These are phyloP conservation scores for Rhodinocichla rosea DNA, from an alignment of 2,113 vertebrate species.

Conservation along the genomic window DNA sequence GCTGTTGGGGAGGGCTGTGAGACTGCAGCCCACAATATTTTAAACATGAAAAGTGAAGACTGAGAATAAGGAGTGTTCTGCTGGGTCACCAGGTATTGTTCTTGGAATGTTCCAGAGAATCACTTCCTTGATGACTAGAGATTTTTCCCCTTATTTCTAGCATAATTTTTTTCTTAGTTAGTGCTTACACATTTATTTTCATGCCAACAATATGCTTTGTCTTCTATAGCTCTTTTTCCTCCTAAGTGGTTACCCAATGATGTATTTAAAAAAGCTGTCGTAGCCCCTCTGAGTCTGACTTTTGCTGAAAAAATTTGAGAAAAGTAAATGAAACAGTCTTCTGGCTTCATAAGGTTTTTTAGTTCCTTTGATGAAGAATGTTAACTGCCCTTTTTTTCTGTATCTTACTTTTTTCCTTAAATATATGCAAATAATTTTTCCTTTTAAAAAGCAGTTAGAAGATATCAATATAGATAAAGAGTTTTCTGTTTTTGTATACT, in stretches of 20 bases:
- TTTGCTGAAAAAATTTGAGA: neutral
- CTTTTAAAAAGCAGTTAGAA: neutral
- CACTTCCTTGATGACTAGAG: neutral
- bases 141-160: neutral
- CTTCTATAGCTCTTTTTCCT: constrained; percentile 10
- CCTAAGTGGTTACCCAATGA: neutral
- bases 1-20: neutral
- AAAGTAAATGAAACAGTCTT: neutral
- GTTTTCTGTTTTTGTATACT: neutral
- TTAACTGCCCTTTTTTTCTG: neutral
- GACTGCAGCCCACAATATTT: neutral
- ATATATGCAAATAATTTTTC: neutral
- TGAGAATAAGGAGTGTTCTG: neutral
- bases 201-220: neutral
- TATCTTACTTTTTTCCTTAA: neutral
- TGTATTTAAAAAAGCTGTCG: neutral
- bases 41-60: neutral
- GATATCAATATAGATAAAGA: neutral
- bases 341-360: neutral
- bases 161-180: constrained; percentile 9
- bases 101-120: neutral
- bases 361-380: neutral
- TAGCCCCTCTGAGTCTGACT: neutral
- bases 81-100: neutral
- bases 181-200: constrained; percentile 37